phyloP scores from a whole-genome alignment of 2,797 vertebrate genomes.

The Tapirus indicus region DNA sequence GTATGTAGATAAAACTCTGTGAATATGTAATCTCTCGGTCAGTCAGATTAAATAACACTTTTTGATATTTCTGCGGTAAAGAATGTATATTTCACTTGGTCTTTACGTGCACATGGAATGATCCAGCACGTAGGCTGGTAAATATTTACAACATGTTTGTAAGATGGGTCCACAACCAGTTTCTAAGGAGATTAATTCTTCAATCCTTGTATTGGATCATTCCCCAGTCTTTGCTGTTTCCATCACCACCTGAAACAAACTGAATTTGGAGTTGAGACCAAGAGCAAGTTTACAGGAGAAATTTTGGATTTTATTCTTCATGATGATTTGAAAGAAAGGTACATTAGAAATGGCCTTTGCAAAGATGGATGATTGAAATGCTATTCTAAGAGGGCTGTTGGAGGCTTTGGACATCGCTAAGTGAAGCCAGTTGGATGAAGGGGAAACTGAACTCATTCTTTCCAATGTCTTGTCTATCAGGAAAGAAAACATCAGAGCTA shows the following conservation, averaged over 20 bases:
- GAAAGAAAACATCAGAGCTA: conserved; percentile 70
- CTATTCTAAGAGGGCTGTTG: neutral
- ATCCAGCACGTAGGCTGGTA: neutral
- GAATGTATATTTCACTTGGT: neutral
- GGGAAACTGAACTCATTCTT: conserved; percentile 69
- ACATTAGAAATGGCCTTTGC: conserved; percentile 18
- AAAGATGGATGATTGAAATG: conserved; percentile 6
- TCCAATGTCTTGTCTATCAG: conserved; percentile 47
- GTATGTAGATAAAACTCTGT: rapidly evolving
- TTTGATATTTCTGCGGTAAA: neutral
- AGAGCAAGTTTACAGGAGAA: neutral
- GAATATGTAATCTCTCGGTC: neutral
- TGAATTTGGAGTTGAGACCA: neutral
- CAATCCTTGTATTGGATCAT: neutral
- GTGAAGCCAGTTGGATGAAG: conserved; percentile 24
- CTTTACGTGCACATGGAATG: neutral
- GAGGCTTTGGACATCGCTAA: neutral
- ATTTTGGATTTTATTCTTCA: conserved; percentile 15
- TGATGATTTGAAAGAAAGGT: conserved; percentile 39
- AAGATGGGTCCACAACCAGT: neutral
- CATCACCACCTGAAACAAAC: neutral
- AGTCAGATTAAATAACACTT: neutral
- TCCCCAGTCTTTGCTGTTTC: neutral
- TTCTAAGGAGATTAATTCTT: neutral
- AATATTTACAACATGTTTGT: neutral